A percentile compares a stretch with the other conserved stretches of the same genome.
These are phyloP conservation scores for Melitaea cinxia DNA, from an alignment of 1,140 invertebrate genomes.

Conservation along the genomic window DNA sequence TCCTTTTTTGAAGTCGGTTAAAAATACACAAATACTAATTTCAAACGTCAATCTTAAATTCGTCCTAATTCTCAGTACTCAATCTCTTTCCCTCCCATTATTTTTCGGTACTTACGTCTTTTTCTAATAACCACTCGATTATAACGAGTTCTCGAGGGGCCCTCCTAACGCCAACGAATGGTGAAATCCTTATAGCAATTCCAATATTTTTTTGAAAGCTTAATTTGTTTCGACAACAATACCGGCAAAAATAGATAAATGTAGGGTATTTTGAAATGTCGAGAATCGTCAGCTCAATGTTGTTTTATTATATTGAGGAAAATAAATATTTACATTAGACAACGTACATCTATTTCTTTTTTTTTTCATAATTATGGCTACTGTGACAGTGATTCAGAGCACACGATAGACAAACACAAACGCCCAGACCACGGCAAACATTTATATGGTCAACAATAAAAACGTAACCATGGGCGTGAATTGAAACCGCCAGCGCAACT, in stretches of 20 bases:
- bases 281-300: not conserved
- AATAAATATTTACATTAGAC: too few relatives aligned
- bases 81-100: not conserved
- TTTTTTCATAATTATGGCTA: too few relatives aligned
- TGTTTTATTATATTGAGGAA: not conserved
- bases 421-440: too few relatives aligned
- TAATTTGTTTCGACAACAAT: slow-evolving; percentile 28
- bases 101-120: not conserved
- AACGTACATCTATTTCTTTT: too few relatives aligned
- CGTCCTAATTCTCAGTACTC: not conserved
- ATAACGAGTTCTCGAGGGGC: slow-evolving; percentile 11
- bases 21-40: not conserved
- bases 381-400: too few relatives aligned
- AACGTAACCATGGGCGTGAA: too few relatives aligned
- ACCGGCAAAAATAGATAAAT: slow-evolving; percentile 5
- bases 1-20: too few relatives aligned
- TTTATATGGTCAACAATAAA: too few relatives aligned
- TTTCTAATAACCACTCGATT: slow-evolving; percentile 5
- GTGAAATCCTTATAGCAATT: slow-evolving; percentile 19
- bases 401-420: too few relatives aligned
- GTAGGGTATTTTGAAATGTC: not conserved
- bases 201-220: slow-evolving; percentile 19
- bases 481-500: too few relatives aligned
- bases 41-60: not conserved
- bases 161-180: slow-evolving; percentile 13